These are phyloP conservation scores for Toxotes chatareus DNA, from an alignment of 2,113 vertebrate genomes.

Conservation along the genomic window DNA sequence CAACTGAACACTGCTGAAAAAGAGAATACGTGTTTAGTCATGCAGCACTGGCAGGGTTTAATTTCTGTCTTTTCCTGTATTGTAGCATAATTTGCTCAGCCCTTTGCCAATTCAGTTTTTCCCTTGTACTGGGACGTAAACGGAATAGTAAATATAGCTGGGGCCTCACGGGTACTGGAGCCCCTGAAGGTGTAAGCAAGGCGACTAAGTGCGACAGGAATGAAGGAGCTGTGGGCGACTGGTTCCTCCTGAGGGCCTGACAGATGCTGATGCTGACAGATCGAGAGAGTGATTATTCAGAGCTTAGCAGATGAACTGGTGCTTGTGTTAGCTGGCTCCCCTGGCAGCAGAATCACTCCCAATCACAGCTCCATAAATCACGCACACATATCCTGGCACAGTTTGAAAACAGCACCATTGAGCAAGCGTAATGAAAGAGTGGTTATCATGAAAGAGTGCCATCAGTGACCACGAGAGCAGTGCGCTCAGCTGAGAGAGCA, in stretches of 20 bases:
- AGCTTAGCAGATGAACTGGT: constrained; percentile 75
- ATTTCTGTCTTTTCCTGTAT: constrained; percentile 45
- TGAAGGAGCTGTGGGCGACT: constrained; percentile 63
- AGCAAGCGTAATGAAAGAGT: constrained; percentile 59
- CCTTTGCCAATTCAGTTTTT: constrained; percentile 30
- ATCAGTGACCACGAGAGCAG: constrained; percentile 23
- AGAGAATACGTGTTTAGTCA: constrained; percentile 53
- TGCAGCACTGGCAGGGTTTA: constrained; percentile 43
- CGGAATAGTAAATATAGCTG: constrained; percentile 62
- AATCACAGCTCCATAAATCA: constrained; percentile 80
- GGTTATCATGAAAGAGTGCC: constrained; percentile 42
- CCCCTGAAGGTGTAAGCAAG: constrained; percentile 41
- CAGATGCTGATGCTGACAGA: constrained; percentile 76
- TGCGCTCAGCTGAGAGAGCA: constrained; percentile 8
- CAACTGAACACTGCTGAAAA: constrained; percentile 31
- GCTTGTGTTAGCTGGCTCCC: constrained; percentile 73
- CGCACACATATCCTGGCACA: constrained; percentile 42
- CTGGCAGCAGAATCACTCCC: constrained; percentile 73
- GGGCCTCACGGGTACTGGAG: background rate
- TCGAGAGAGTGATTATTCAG: constrained; percentile 77
- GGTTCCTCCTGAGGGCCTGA: constrained; percentile 58
- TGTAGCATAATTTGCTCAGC: constrained; percentile 20
- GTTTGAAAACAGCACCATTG: constrained; percentile 47
- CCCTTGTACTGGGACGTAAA: constrained; percentile 7
- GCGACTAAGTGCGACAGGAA: constrained; percentile 50